phyloP scores from a whole-genome alignment of 2,888 invertebrate genomes.

The Orchesellides sinensis region DNA sequence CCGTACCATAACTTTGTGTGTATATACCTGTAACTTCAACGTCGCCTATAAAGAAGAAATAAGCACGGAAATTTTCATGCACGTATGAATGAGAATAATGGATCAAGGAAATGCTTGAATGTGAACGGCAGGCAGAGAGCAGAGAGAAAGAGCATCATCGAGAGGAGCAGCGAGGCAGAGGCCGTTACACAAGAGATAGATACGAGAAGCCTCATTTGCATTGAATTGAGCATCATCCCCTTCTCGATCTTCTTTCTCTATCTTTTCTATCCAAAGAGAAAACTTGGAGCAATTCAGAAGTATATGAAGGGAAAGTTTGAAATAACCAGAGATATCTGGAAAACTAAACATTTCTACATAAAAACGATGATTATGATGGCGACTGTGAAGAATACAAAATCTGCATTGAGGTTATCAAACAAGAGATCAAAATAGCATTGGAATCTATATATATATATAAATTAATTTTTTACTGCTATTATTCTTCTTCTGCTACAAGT shows the following conservation, averaged over 20 bases:
- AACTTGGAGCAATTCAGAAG: slow-evolving; percentile 18
- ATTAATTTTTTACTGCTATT: no score
- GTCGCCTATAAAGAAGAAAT: slow-evolving; percentile 29
- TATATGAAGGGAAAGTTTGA: no score
- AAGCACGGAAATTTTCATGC: slow-evolving; percentile 66
- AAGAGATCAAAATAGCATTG: slow-evolving; percentile 33
- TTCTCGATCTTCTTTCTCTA: background rate
- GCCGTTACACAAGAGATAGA: slow-evolving; percentile 49
- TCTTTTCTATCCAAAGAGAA: background rate
- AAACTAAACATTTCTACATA: slow-evolving; percentile 9
- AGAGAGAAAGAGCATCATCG: slow-evolving; percentile 10
- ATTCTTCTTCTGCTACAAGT: no score
- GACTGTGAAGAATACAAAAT: slow-evolving; percentile 37
- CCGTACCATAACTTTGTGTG: no score
- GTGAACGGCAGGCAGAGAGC: slow-evolving; percentile 45
- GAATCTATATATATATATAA: background rate
- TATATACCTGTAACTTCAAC: no score
- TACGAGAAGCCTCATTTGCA: slow-evolving; percentile 62
- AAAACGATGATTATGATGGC: slow-evolving; percentile 52
- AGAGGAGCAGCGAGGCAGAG: slow-evolving; percentile 13
- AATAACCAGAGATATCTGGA: slow-evolving; percentile 32
- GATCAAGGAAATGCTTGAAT: slow-evolving; percentile 65
- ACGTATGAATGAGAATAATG: slow-evolving; percentile 70
- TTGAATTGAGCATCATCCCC: no score
- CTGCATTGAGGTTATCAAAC: slow-evolving; percentile 26